Conservation (phyloP, 92 coral and sea anemone genomes). For the Umimayanthus chanpuru region DNA sequence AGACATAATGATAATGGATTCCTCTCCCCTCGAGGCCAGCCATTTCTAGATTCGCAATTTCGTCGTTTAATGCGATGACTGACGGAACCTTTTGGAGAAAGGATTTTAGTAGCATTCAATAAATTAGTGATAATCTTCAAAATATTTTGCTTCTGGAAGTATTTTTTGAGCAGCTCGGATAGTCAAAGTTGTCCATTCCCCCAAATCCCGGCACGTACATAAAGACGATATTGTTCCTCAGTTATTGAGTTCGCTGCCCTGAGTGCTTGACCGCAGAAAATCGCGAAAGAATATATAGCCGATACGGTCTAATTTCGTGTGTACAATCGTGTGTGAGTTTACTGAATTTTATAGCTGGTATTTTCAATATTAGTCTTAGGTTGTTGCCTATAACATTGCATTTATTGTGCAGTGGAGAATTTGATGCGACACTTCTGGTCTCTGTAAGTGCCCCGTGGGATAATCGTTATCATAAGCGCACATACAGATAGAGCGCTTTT, state of each 20-base stretch:
- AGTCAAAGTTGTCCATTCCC: slow-evolving; percentile 1
- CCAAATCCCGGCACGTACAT: slow-evolving; percentile 21
- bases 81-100: background rate
- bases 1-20: slow-evolving; percentile 13
- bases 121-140: background rate
- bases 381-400: background rate
- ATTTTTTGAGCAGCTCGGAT: slow-evolving; percentile 2
- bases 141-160: background rate
- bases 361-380: background rate
- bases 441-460: slow-evolving; percentile 6
- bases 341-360: background rate
- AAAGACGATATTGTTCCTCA: slow-evolving; percentile 37
- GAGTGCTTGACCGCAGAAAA: background rate
- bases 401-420: background rate
- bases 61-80: background rate
- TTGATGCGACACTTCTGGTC: slow-evolving; percentile 20
- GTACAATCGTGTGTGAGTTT: background rate
- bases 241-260: background rate
- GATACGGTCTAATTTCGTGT: background rate
- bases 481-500: background rate
- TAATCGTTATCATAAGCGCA: background rate
- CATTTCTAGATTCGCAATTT: slow-evolving; percentile 1
- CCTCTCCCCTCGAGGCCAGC: background rate
- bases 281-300: background rate
- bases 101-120: background rate